phyloP scores from a whole-genome alignment of 2,888 invertebrate species.

The Apamea anceps region DNA sequence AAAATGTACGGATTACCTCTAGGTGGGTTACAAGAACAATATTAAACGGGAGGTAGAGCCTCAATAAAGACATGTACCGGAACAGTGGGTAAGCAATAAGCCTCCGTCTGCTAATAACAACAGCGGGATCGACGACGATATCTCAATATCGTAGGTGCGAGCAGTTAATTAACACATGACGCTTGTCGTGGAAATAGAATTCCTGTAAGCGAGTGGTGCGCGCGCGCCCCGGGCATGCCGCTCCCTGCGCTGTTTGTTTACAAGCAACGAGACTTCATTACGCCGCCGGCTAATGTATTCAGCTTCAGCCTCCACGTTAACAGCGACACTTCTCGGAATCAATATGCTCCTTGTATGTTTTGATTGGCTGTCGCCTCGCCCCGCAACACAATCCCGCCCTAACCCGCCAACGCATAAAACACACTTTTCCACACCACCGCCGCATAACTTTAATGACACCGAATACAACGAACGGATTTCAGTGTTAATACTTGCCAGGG shows the following conservation, averaged over 20 bases:
- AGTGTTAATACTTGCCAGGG: constrained; percentile 89
- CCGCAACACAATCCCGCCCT: constrained; percentile 78
- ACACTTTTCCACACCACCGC: constrained; percentile 76
- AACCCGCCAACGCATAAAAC: constrained; percentile 78
- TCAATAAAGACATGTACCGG: constrained; percentile 66
- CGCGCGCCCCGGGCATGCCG: constrained; percentile 83
- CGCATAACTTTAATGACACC: constrained; percentile 86
- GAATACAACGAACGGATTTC: constrained; percentile 90
- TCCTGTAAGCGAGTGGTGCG: constrained; percentile 87
- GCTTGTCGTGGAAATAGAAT: constrained; percentile 90
- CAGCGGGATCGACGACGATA: constrained; percentile 87
- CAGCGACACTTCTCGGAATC: constrained; percentile 91
- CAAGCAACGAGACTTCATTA: constrained; percentile 90
- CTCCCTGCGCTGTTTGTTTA: constrained; percentile 87
- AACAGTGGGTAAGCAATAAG: constrained; percentile 84
- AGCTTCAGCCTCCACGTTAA: constrained; percentile 91
- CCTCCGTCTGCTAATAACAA: constrained; percentile 88
- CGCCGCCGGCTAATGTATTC: constrained; percentile 90
- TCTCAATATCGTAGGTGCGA: constrained; percentile 90
- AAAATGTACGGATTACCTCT: constrained; percentile 17
- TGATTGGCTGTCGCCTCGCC: constrained; percentile 85
- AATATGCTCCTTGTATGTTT: constrained; percentile 91
- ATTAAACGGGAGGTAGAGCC: constrained; percentile 44
- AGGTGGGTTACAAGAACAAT: constrained; percentile 53
- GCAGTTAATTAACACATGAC: constrained; percentile 90